These are phyloP conservation scores for Nesometra sesokonis DNA, from an alignment of 35 echinoderm and acorn worm genomes.

Conservation along the genomic window DNA sequence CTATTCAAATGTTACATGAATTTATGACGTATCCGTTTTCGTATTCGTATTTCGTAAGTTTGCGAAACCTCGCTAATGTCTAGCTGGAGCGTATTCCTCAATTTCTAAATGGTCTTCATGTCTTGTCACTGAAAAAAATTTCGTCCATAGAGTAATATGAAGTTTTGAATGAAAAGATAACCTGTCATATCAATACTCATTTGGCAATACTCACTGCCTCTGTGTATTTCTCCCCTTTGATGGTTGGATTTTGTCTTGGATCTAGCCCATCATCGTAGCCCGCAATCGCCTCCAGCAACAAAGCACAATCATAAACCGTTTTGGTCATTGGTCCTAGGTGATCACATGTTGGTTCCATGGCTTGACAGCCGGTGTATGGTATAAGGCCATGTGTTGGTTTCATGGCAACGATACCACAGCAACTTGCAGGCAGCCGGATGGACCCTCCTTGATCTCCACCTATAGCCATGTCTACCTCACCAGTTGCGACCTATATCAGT, in stretches of 20 bases:
- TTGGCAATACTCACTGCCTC: constrained; percentile 1
- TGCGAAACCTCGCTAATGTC: no score
- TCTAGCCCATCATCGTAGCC: constrained; percentile 52
- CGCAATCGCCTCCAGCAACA: constrained; percentile 35
- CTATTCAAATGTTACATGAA: neutral
- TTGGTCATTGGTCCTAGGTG: constrained; percentile 44
- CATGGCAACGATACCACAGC: constrained; percentile 47
- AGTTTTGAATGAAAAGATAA: no score
- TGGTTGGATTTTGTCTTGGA: constrained; percentile 16
- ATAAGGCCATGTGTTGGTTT: constrained; percentile 59
- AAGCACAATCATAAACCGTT: constrained; percentile 36
- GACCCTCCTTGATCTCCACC: constrained; percentile 62
- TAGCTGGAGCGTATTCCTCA: no score
- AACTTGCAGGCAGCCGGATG: constrained; percentile 28
- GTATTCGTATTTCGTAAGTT: no score
- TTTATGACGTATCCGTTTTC: no score
- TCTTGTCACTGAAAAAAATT: no score
- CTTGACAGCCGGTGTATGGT: constrained; percentile 43
- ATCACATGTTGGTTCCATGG: constrained; percentile 26
- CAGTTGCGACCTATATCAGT: constrained; percentile 14
- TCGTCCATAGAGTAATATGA: no score
- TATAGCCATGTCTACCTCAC: constrained; percentile 48
- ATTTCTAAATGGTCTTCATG: no score
- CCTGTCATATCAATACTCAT: no score
- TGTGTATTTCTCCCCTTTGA: constrained; percentile 11